Evolutionary conservation across 1,140 invertebrate genomes (phyloP), one percentile per base, ranked within the genome.

Genomic region (Dysdera silvatica): DNA sequence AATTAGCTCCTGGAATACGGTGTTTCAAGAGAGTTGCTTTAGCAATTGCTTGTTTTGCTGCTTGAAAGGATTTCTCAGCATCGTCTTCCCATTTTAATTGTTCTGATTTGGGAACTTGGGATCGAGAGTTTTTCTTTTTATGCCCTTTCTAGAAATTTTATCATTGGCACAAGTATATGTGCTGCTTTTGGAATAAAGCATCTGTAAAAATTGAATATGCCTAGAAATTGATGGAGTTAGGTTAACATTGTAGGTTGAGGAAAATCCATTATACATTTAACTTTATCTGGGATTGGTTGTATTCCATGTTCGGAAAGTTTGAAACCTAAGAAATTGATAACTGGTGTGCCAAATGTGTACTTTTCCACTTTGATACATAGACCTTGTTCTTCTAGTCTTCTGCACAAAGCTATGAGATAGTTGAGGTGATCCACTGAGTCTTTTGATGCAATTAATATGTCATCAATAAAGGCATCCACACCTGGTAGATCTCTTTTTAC

Each of bases 371-470:
- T 76, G 1, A 77, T 58, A 45, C 68, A 71, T 4, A 78, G 37
- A 10, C 67, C 65, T 45, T 70, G 66, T 7, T 71, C 33, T 18
- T 65, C 2, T 1, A 81, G 65, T 4, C 71, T 59, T 12, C 67
- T 18, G 29, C 80, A 72, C 4, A 81, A 64, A 23, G 61, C 33
- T 14, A 55, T 33, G 4, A 81, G 48, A 60, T 80, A 72, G n/a
- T 55, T 16, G 1, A 69, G 37, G 56, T 81, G 79, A 12, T 74
- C 68, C 7, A 73, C 65, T 45, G 62, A 66, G 26, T 57, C 64
- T 6, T 71, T 55, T 2, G 71, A 75, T 31, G 71, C 77, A 7
- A 84, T 70, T 2, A 82, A 69, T 31, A 61, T 61, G n/a, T 41
- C 58, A 32, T 52, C 24, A 23, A 52, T 32, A 20, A 53, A 61